A percentile compares a stretch with the other conserved stretches of the same genome.
Conservation (phyloP, 1,140 invertebrate species). For the Cylas formicarius region DNA sequence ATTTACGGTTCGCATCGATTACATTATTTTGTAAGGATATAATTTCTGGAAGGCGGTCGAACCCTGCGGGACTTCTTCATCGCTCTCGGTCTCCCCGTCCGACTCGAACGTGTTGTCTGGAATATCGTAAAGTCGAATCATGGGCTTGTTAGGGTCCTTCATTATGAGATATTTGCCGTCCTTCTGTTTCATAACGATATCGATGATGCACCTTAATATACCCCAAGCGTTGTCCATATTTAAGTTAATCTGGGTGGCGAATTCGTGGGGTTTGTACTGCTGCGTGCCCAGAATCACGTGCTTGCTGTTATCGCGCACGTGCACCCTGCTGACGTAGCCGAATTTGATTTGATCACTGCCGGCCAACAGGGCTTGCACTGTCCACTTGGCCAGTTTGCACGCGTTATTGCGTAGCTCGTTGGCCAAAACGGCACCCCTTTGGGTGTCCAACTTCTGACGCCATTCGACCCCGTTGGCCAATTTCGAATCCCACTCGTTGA, state of each 20-base stretch:
- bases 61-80: slow-evolving; percentile 59
- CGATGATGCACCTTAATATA: slow-evolving; percentile 95
- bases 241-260: slow-evolving; percentile 96
- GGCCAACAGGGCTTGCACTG: slow-evolving; percentile 90
- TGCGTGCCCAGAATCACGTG: slow-evolving; percentile 98
- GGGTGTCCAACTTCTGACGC: slow-evolving; percentile 94
- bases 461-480: slow-evolving; percentile 94
- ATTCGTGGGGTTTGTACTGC: slow-evolving; percentile 97
- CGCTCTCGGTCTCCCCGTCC: slow-evolving; percentile 89
- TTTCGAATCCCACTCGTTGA: slow-evolving; percentile 99
- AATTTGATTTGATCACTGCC: slow-evolving; percentile 98
- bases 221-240: slow-evolving; percentile 99
- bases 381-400: slow-evolving; percentile 99
- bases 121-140: slow-evolving; percentile 94
- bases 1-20: slow-evolving; percentile 11
- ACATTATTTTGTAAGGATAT: slow-evolving; percentile 34
- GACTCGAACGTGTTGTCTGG: slow-evolving; percentile 97
- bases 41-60: slow-evolving; percentile 37
- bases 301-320: slow-evolving; percentile 88
- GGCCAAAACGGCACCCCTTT: slow-evolving; percentile 94
- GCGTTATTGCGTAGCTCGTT: slow-evolving; percentile 98
- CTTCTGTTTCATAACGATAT: slow-evolving; percentile 96
- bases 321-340: slow-evolving; percentile 93
- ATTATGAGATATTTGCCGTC: slow-evolving; percentile 97
- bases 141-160: slow-evolving; percentile 98